These are phyloP conservation scores for Oasisia sp. DNA, from an alignment of 2,888 invertebrate genomes.

Conservation along the genomic window DNA sequence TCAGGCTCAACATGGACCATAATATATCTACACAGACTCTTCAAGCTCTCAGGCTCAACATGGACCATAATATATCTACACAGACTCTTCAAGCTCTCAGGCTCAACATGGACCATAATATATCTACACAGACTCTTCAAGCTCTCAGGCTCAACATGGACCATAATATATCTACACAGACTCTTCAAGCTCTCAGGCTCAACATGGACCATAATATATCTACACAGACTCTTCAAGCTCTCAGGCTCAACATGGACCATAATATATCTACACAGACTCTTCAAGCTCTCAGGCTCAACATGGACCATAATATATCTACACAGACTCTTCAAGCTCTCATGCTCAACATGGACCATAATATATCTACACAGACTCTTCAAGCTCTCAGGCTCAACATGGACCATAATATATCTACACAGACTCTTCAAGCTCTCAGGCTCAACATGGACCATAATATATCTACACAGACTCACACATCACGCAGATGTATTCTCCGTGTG, in stretches of 20 bases:
- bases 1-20: background rate
- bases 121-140: constrained; percentile 22
- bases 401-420: constrained; percentile 23
- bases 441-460: background rate
- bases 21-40: constrained; percentile 23
- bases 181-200: background rate
- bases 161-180: constrained; percentile 23
- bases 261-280: constrained; percentile 23
- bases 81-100: background rate
- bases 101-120: background rate
- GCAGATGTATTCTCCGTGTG: too few species aligned
- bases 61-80: constrained; percentile 21
- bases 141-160: background rate
- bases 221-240: constrained; percentile 21
- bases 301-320: constrained; percentile 21
- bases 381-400: background rate
- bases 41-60: background rate
- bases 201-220: background rate
- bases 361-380: constrained; percentile 22
- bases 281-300: background rate
- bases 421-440: background rate
- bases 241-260: background rate
- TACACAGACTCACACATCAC: background rate
- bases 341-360: background rate
- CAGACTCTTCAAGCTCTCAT: background rate